Conservation (phyloP, 2,797 vertebrate genomes). For the Remorina albescens region DNA sequence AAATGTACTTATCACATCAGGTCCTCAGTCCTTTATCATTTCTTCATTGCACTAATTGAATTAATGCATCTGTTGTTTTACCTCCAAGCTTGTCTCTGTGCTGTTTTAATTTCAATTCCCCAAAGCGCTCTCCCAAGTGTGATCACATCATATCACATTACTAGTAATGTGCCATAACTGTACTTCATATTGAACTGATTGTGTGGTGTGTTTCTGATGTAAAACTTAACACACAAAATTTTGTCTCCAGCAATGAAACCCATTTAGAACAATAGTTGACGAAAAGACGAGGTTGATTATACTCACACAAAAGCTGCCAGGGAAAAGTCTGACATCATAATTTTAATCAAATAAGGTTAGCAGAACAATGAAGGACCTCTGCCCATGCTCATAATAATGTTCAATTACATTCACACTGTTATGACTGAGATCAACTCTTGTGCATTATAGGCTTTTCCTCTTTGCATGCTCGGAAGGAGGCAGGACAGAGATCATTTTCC, state of each 20-base stretch:
- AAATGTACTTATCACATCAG: background rate
- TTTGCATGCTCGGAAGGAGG: slow-evolving; percentile 23
- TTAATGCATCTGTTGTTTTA: background rate
- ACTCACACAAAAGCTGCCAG: slow-evolving; percentile 32
- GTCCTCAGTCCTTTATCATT: background rate
- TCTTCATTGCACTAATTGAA: background rate
- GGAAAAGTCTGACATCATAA: slow-evolving; percentile 11
- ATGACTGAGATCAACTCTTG: slow-evolving; percentile 19
- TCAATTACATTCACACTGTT: slow-evolving; percentile 37
- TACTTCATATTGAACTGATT: slow-evolving; percentile 19
- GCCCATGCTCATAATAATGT: slow-evolving; percentile 39
- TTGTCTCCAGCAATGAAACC: background rate
- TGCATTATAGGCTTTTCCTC: slow-evolving; percentile 40
- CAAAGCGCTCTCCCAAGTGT: background rate
- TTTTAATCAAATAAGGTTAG: slow-evolving; percentile 56
- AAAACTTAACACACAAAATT: slow-evolving; percentile 5
- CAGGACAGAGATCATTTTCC: background rate
- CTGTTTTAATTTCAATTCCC: background rate
- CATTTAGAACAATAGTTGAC: slow-evolving; percentile 10
- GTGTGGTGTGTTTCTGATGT: background rate
- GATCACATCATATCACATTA: background rate
- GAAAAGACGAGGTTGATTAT: slow-evolving; percentile 35
- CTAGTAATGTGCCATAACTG: background rate
- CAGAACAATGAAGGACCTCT: slow-evolving; percentile 47
- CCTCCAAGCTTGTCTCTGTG: background rate